Evolutionary conservation across 1,140 invertebrate genomes (phyloP).

Genomic region (Aphelenchoides avenae): DNA sequence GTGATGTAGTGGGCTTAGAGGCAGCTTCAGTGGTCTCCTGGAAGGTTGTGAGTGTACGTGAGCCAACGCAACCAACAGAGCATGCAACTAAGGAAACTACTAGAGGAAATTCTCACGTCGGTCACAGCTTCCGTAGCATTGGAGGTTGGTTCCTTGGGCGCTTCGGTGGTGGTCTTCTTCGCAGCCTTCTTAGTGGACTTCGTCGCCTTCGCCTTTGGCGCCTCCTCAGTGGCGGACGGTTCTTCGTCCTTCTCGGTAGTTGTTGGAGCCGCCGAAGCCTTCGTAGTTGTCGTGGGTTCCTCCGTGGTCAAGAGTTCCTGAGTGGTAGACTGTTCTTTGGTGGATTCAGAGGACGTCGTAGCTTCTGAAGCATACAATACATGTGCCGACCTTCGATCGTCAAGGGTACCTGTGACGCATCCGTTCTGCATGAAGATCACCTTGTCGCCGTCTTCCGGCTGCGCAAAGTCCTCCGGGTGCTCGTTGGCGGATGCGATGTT

Average conservation of each 20-base stretch:
- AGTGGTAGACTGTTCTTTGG: slow-evolving; percentile 12
- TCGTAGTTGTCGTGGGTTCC: neutral
- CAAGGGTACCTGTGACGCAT: too few species aligned
- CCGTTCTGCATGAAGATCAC: slow-evolving; percentile 57
- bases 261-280: slow-evolving; percentile 2
- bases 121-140: too few species aligned
- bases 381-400: too few species aligned
- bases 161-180: slow-evolving; percentile 20
- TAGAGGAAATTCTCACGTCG: too few species aligned
- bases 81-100: too few species aligned
- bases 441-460: slow-evolving; percentile 45
- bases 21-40: too few species aligned
- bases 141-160: slow-evolving; percentile 7
- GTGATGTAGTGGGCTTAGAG: too few species aligned
- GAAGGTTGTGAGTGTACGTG: too few species aligned
- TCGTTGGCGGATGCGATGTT: slow-evolving; percentile 52
- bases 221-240: slow-evolving; percentile 6
- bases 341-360: too few species aligned
- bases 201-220: neutral
- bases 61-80: too few species aligned
- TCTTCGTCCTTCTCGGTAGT: slow-evolving; percentile 4
- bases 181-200: slow-evolving; percentile 11
- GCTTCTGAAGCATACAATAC: too few species aligned
- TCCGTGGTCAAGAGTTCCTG: neutral
- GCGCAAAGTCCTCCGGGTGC: slow-evolving; percentile 37